Evolutionary conservation across 2,888 invertebrate species (phyloP), one percentile per base, ranked within the genome.

Genomic region (Agrilus cyanescens): DNA sequence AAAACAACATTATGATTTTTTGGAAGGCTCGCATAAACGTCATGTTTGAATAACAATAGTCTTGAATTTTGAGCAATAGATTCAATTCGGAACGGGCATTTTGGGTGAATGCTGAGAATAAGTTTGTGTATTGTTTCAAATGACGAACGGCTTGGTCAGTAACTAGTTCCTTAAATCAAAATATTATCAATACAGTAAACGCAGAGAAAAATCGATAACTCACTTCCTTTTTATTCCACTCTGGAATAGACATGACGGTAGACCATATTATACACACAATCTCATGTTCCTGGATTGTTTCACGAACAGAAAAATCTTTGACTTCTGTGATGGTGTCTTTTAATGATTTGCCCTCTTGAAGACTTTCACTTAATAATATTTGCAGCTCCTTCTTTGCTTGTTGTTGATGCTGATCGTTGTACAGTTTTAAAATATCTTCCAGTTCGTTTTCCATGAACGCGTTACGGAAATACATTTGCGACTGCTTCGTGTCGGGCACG

Each of bases 1-100:
- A 96, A 72, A 95, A 84, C 63, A 95, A 81, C 69, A 95, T 79
- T 59, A 96, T 84, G 60, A 96, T 91, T 74, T 95, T 95, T 68
- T 90, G 90, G 80, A 96, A 96, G 67, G 90, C 90, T 66, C 91
- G 90, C 90, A 96, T 91, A 70, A 96, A 96, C 68, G 87, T 90
- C 94, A 95, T 95, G 74, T 96, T 95, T 66, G 94, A 94, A 68
- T 96, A 96, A 71, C 95, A 96, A 70, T 87, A 96, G 65, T 96
- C 95, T 70, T 96, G 96, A 57, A 95, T 87, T 71, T 91, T 90
- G 53, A 87, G 74, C 60, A 96, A 77, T 53, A 96, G 77, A 46
- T 85, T 83, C 58, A 91, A 75, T 70, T 96, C 91, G 37, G 93
- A 84, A 59, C 85, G 85, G 50, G 85, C 84, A 50, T 82, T 81